A percentile compares a stretch with the other conserved stretches of the same genome.
These are phyloP conservation scores for Calidris pugnax DNA, from an alignment of 2,113 vertebrate genomes.

Conservation along the genomic window DNA sequence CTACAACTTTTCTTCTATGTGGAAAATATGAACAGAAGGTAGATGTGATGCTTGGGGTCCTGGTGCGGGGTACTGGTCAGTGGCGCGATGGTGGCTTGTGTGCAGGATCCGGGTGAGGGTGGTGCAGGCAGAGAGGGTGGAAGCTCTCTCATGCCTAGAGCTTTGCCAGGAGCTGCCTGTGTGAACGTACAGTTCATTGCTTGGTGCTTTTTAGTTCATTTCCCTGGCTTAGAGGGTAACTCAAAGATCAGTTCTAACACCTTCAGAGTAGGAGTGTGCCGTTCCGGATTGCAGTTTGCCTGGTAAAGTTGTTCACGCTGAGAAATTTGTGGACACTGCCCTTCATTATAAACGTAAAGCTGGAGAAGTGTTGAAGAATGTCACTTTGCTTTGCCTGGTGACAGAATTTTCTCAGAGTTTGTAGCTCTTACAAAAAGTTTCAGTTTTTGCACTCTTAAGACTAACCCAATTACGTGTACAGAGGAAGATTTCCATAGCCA, in stretches of 20 bases:
- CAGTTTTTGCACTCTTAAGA: background rate
- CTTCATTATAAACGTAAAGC: background rate
- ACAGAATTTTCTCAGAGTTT: background rate
- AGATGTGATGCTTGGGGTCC: too few relatives aligned
- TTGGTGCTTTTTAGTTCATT: background rate
- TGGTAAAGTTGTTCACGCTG: background rate
- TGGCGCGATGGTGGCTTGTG: accelerated
- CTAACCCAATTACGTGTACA: background rate
- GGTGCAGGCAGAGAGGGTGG: background rate
- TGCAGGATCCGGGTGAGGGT: too few relatives aligned
- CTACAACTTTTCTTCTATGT: background rate
- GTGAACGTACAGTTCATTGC: background rate
- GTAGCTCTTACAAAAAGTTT: background rate
- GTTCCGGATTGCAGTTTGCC: background rate
- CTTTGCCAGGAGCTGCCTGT: background rate
- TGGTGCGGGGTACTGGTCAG: background rate
- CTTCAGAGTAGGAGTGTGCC: background rate
- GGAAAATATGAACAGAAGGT: accelerated
- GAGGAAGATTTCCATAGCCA: background rate
- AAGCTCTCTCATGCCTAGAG: accelerated
- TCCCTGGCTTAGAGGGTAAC: background rate
- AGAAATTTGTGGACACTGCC: background rate
- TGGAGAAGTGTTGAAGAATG: background rate
- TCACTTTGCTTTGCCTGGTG: background rate
- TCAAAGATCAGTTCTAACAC: background rate